Conservation (phyloP, 2,888 invertebrate genomes). For the Heliothis peltigera region DNA sequence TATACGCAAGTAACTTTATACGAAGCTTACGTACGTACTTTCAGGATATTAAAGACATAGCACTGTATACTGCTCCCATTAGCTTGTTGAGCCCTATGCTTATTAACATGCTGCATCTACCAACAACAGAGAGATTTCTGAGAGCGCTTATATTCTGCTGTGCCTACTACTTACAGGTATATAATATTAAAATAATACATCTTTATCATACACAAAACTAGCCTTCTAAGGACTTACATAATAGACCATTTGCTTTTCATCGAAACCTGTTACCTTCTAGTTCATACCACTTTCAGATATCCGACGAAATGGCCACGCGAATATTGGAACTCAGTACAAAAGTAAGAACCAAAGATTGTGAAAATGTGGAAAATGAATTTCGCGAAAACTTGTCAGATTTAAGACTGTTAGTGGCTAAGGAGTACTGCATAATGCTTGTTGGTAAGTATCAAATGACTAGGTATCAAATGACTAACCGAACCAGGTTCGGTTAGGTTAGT, state of each 20-base stretch:
- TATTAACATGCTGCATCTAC: conserved; percentile 90
- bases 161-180: conserved; percentile 91
- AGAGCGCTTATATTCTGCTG: conserved; percentile 91
- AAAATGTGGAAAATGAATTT: conserved; percentile 82
- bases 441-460: conserved; percentile 71
- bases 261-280: background rate
- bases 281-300: conserved; percentile 78
- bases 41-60: conserved; percentile 87
- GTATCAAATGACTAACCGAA: too few relatives aligned
- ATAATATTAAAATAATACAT: background rate
- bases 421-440: conserved; percentile 90
- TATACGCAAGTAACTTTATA: background rate
- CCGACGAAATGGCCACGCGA: conserved; percentile 88
- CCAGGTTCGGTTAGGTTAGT: too few relatives aligned
- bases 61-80: conserved; percentile 88
- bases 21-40: background rate
- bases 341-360: conserved; percentile 88
- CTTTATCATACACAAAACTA: background rate
- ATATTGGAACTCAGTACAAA: conserved; percentile 87
- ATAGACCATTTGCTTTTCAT: too few relatives aligned
- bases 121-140: conserved; percentile 91
- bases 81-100: conserved; percentile 89
- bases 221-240: too few relatives aligned
- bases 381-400: conserved; percentile 90
- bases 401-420: conserved; percentile 90